Conservation (phyloP, 2,888 invertebrate species). For the Polyploca ridens region DNA sequence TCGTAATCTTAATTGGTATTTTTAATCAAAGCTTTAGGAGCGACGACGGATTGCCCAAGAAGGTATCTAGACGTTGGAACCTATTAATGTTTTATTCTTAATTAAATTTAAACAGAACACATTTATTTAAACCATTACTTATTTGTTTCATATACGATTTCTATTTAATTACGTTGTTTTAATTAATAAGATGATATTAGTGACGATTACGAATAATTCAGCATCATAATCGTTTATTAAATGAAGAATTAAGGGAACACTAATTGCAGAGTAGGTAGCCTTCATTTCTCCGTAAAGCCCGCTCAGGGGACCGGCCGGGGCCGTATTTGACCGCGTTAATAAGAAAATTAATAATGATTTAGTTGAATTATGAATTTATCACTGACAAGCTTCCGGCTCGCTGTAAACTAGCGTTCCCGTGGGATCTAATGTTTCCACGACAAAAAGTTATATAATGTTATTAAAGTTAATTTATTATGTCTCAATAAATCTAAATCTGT, state of each 20-base stretch:
- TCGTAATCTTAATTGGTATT: conserved; percentile 79
- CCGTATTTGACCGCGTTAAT: no score
- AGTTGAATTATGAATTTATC: no score
- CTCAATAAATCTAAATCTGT: no score
- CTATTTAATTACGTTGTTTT: conserved; percentile 10
- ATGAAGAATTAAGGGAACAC: conserved; percentile 64
- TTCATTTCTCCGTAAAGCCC: conserved; percentile 47
- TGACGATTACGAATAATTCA: conserved; percentile 31
- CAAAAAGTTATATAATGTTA: no score
- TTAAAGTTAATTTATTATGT: no score
- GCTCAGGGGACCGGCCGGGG: no score
- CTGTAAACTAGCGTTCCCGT: no score
- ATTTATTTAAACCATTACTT: background rate
- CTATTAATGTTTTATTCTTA: conserved; percentile 34
- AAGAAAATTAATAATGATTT: no score
- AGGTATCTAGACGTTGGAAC: conserved; percentile 30
- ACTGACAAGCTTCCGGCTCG: no score
- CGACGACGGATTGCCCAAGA: conserved; percentile 25
- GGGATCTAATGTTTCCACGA: no score
- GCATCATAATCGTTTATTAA: conserved; percentile 33
- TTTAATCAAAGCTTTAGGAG: conserved; percentile 69
- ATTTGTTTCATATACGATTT: background rate
- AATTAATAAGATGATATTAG: background rate
- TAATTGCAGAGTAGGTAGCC: conserved; percentile 64
- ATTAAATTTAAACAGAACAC: conserved; percentile 21